Evolutionary conservation across 1,140 invertebrate genomes (phyloP).

Genomic region (Plutomurus gul): DNA sequence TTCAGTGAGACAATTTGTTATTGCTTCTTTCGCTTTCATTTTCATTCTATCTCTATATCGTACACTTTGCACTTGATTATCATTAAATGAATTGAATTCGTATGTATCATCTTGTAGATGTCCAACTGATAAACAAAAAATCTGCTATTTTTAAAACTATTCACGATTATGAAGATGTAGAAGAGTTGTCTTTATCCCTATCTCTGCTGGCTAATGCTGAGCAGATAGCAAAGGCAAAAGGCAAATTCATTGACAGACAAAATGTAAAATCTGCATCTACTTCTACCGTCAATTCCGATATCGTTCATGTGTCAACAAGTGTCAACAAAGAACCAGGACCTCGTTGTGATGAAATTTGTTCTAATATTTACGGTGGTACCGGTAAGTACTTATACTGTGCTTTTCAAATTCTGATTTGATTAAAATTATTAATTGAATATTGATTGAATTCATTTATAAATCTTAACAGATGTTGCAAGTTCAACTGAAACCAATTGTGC

Average conservation of each 20-base stretch:
- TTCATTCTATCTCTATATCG: background rate
- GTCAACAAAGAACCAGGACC: background rate
- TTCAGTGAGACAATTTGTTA: constrained; percentile 14
- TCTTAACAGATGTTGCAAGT: too few species aligned
- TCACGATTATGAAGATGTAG: constrained; percentile 37
- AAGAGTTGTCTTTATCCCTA: constrained; percentile 13
- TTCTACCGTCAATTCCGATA: too few species aligned
- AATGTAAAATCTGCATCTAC: background rate
- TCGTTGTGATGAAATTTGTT: background rate
- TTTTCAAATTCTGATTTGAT: too few species aligned
- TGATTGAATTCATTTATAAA: too few species aligned
- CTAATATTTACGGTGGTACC: background rate
- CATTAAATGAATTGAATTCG: background rate
- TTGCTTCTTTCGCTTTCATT: background rate
- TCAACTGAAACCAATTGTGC: too few species aligned
- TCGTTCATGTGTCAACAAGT: too few species aligned
- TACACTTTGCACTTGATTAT: background rate
- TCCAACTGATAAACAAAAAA: constrained; percentile 39
- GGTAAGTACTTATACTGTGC: background rate
- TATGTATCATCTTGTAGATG: background rate
- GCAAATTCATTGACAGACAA: background rate
- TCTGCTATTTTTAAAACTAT: constrained; percentile 17
- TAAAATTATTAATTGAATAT: too few species aligned
- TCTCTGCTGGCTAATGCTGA: background rate
- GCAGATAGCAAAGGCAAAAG: background rate